Base-by-base conservation (phyloP, 2,113 vertebrate genomes). In the Lamprotornis superbus region DNA sequence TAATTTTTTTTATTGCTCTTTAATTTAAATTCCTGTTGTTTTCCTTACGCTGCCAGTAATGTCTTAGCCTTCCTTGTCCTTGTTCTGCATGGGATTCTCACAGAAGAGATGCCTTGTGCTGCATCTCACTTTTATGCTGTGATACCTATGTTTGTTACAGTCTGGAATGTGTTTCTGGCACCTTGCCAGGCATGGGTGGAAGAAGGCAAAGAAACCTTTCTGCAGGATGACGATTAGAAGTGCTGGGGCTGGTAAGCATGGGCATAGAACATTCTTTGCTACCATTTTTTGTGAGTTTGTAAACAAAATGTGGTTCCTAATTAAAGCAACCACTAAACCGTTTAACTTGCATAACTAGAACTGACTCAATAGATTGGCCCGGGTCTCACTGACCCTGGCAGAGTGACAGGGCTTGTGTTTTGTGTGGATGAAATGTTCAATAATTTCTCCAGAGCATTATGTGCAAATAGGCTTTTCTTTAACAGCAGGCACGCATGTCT, bases 331-430 rank as follows among this genome's bases (percentile, higher is more conserved):
- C 94, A 92, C 83, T 75, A 96, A 97, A 95, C 84, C 85, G 5
- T 96, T 97, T 95, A 92, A 95, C 95, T 93, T 95, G 91, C 83
- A 92, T 90, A 94, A 96, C 97, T 94, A 84, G 83, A 83, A 87
- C 46, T 67, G 90, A 63, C 88, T 96, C 71, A 83, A 12, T 89
- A 95, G 94, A 87, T 83, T 91, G 88, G 65, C 73, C 61, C 80
- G 92, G 96, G 96, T 96, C 95, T 97, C 83, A 60, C 78, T 97
- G 96, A 97, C 96, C 94, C 90, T 97, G 96, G 93, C 93, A 97
- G 63, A 70, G 81, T 89, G 94, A 96, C 96, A 96, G 57, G 39
- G 40, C 76, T 89, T 64, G 93, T 64, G 82, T 94, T 97, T 89
- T 91, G 55, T 86, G 79, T 85, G 83, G 86, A 67, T 95, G 80